Evolutionary conservation across 1,140 invertebrate species (phyloP).

Genomic region (Drosophila truncata): DNA sequence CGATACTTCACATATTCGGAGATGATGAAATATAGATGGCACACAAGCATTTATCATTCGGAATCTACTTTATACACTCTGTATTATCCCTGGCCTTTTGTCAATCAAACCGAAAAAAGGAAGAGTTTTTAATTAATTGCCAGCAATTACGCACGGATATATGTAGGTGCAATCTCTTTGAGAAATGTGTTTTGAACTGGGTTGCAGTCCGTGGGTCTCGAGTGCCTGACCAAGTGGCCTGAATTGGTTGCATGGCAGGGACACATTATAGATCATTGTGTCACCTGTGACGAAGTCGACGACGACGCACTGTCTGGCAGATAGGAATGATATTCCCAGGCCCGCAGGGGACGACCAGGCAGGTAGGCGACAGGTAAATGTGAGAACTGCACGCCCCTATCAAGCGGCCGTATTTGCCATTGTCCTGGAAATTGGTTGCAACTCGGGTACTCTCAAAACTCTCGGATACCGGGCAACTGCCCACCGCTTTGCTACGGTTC

Average conservation of each 20-base stretch:
- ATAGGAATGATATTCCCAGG: constrained; percentile 73
- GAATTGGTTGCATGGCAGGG: constrained; percentile 41
- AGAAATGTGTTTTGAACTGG: constrained; percentile 63
- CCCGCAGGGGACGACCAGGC: constrained; percentile 13
- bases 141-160: constrained; percentile 56
- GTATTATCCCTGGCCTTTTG: constrained; percentile 10
- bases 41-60: constrained; percentile 3
- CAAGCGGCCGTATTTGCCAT: constrained; percentile 68
- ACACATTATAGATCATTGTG: constrained; percentile 70
- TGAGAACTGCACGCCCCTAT: constrained; percentile 84
- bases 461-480: constrained; percentile 32
- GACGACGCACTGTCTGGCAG: constrained; percentile 77
- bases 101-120: constrained; percentile 14
- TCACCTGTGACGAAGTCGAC: constrained; percentile 62
- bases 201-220: constrained; percentile 3
- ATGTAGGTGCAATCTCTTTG: constrained; percentile 38
- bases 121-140: constrained; percentile 62
- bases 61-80: constrained; percentile 35
- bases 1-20: neutral
- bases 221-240: constrained; percentile 30
- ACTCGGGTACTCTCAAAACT: constrained; percentile 5
- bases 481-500: constrained; percentile 60
- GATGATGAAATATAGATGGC: constrained; percentile 1
- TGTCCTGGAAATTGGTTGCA: constrained; percentile 54
- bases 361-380: constrained; percentile 56